These are phyloP conservation scores for Dipodomys spectabilis DNA, from an alignment of 2,113 vertebrate species.

Conservation along the genomic window DNA sequence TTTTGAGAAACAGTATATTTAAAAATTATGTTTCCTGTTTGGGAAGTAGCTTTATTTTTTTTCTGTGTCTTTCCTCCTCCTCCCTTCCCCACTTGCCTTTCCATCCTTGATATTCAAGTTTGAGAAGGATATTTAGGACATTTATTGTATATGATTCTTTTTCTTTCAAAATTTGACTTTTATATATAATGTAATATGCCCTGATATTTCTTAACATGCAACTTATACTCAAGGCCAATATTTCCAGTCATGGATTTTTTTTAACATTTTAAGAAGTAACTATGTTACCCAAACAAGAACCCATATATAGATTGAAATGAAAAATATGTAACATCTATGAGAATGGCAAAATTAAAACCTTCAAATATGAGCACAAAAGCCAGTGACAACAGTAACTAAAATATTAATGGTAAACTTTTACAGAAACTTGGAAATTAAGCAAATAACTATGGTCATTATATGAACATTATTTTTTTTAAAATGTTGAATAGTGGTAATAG, in stretches of 20 bases:
- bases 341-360: background rate
- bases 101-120: background rate
- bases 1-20: constrained; percentile 59
- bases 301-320: background rate
- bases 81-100: constrained; percentile 23
- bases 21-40: constrained; percentile 27
- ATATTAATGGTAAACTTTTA: background rate
- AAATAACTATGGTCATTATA: background rate
- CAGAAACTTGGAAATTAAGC: background rate
- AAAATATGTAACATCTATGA: background rate
- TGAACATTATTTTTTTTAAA: too few species aligned
- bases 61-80: background rate
- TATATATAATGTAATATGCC: background rate
- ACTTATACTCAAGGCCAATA: background rate
- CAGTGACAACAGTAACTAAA: background rate
- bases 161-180: constrained; percentile 14
- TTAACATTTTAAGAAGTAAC: background rate
- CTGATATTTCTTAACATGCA: background rate
- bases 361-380: background rate
- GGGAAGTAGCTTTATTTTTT: constrained; percentile 16
- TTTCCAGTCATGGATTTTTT: background rate
- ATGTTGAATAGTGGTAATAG: background rate
- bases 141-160: background rate
- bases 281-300: background rate
- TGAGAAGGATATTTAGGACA: background rate